phyloP scores from a whole-genome alignment of 1,140 invertebrate genomes.

The Macrotrachela quadricornifera region DNA sequence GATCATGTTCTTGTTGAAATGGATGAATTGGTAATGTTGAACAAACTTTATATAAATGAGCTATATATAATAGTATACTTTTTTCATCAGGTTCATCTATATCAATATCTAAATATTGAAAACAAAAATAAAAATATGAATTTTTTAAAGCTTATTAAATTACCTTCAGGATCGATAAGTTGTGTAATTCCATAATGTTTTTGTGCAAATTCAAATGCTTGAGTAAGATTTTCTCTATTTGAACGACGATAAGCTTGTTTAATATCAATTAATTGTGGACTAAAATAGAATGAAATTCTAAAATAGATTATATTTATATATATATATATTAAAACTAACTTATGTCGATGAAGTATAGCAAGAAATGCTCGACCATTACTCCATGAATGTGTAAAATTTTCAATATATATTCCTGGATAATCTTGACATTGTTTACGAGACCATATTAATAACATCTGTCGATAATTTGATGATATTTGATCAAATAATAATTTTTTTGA shows the following conservation, averaged over 20 bases:
- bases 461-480: too few species aligned
- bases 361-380: conserved; percentile 92
- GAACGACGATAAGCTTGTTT: conserved; percentile 45
- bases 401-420: conserved; percentile 80
- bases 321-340: conserved; percentile 29
- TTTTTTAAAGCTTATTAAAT: too few species aligned
- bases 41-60: conserved; percentile 91
- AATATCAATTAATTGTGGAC: conserved; percentile 90
- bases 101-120: conserved; percentile 61
- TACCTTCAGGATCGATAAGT: conserved; percentile 88
- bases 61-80: conserved; percentile 95
- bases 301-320: background rate
- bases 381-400: conserved; percentile 90
- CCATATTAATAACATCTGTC: too few species aligned
- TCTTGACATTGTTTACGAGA: conserved; percentile 34
- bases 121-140: conserved; percentile 2
- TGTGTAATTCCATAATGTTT: conserved; percentile 89
- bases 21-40: conserved; percentile 29
- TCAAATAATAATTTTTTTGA: too few species aligned
- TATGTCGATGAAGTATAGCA: conserved; percentile 87
- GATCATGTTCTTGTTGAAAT: conserved; percentile 52
- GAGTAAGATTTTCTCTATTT: conserved; percentile 72
- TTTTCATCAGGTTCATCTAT: conserved; percentile 95
- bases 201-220: conserved; percentile 82
- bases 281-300: conserved; percentile 14